These are phyloP conservation scores for Clarias laeviceps DNA, from an alignment of 2,797 vertebrate genomes.

Conservation along the genomic window DNA sequence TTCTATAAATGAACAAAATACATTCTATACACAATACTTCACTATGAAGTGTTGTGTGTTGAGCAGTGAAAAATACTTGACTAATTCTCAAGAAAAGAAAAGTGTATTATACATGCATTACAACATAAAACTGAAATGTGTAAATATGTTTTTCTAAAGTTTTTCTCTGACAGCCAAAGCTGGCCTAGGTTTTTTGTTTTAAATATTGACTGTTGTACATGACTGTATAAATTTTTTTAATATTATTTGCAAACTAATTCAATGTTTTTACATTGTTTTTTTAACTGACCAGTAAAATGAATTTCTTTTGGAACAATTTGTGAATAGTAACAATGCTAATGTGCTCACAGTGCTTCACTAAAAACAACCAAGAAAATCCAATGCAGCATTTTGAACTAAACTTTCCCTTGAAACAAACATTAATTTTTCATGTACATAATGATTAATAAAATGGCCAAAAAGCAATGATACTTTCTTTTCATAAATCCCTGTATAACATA, in stretches of 20 bases:
- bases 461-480: neutral
- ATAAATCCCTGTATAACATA: neutral
- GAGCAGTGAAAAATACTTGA: neutral
- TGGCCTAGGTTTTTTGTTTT: neutral
- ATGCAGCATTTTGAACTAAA: neutral
- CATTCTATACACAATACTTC: no score
- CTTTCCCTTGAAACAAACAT: neutral
- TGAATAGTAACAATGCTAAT: constrained; percentile 9
- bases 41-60: no score
- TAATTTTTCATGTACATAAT: constrained; percentile 21
- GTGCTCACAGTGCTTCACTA: constrained; percentile 10
- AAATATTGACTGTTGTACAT: constrained; percentile 27
- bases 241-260: constrained; percentile 27
- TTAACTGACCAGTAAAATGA: neutral
- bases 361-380: neutral
- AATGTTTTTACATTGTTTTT: constrained; percentile 8
- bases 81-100: neutral
- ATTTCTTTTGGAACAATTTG: neutral
- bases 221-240: constrained; percentile 1
- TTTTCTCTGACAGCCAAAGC: constrained; percentile 12
- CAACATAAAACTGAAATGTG: neutral
- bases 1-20: no score
- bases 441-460: neutral
- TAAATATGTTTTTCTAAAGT: constrained; percentile 17
- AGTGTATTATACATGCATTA: neutral